Percentiles rank a stretch among this genome's conserved stretches.
Evolutionary conservation across 53 echinoderm and acorn worm species (phyloP).

Genomic region (Mesocentrotus franciscanus): DNA sequence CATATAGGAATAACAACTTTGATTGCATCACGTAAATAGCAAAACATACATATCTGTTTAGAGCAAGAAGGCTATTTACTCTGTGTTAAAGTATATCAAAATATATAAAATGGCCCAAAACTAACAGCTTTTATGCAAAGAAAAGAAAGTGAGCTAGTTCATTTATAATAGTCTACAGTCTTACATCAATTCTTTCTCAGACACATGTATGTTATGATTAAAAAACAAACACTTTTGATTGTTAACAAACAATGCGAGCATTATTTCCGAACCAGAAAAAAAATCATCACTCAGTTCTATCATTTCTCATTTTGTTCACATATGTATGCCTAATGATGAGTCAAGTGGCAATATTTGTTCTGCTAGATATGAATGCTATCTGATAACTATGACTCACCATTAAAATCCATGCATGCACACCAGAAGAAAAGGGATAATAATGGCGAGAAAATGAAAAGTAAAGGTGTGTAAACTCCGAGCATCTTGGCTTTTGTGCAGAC

Average conservation of each 20-base stretch:
- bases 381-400: neutral
- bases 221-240: neutral
- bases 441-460: slow-evolving; percentile 29
- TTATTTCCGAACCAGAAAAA: neutral
- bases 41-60: no score
- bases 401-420: neutral
- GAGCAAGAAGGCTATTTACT: no score
- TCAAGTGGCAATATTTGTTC: slow-evolving; percentile 36
- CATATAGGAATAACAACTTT: no score
- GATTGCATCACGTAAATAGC: no score
- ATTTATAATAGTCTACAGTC: no score
- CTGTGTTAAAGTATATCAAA: no score
- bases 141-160: no score
- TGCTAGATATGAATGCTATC: slow-evolving; percentile 28
- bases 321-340: slow-evolving; percentile 36
- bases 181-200: no score
- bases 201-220: no score
- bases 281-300: neutral
- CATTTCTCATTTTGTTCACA: neutral
- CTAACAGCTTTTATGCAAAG: no score
- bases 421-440: slow-evolving; percentile 1
- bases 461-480: slow-evolving; percentile 21
- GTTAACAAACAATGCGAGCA: neutral
- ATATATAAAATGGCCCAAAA: no score
- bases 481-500: slow-evolving; percentile 10